These are phyloP conservation scores for Aphodius sticticus DNA, from an alignment of 2,888 invertebrate species.

Conservation along the genomic window DNA sequence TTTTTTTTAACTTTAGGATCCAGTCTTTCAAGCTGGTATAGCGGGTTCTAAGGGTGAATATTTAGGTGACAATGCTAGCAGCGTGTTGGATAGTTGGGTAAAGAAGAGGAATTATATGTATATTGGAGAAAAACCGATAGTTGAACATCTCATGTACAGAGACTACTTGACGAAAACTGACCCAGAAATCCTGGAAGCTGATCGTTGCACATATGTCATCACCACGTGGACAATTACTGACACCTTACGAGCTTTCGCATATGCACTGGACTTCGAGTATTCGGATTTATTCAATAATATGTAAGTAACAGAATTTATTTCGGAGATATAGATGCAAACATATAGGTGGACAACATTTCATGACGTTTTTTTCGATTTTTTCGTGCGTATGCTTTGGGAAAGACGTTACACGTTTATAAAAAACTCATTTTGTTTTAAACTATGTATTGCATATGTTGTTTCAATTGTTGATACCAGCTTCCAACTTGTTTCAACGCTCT, in stretches of 20 bases:
- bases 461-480: neutral
- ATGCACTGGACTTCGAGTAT: slow-evolving; percentile 69
- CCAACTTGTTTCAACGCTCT: neutral
- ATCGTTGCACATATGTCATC: slow-evolving; percentile 80
- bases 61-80: slow-evolving; percentile 49
- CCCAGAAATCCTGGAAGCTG: slow-evolving; percentile 59
- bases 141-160: slow-evolving; percentile 73
- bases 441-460: too few relatives aligned
- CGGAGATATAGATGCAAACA: too few relatives aligned
- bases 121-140: slow-evolving; percentile 74
- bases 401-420: too few relatives aligned
- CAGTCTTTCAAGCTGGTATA: slow-evolving; percentile 37
- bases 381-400: too few relatives aligned
- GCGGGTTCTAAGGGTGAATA: slow-evolving; percentile 38
- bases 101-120: slow-evolving; percentile 64
- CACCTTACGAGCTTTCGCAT: slow-evolving; percentile 76
- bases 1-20: slow-evolving; percentile 25
- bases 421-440: too few relatives aligned
- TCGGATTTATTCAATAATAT: slow-evolving; percentile 71
- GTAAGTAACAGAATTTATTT: too few relatives aligned
- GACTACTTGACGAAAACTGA: slow-evolving; percentile 73
- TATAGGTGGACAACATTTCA: too few relatives aligned
- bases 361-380: too few relatives aligned
- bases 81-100: slow-evolving; percentile 61
- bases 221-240: slow-evolving; percentile 73